phyloP scores from a whole-genome alignment of 1,140 invertebrate species.

The Bicyclus anynana region DNA sequence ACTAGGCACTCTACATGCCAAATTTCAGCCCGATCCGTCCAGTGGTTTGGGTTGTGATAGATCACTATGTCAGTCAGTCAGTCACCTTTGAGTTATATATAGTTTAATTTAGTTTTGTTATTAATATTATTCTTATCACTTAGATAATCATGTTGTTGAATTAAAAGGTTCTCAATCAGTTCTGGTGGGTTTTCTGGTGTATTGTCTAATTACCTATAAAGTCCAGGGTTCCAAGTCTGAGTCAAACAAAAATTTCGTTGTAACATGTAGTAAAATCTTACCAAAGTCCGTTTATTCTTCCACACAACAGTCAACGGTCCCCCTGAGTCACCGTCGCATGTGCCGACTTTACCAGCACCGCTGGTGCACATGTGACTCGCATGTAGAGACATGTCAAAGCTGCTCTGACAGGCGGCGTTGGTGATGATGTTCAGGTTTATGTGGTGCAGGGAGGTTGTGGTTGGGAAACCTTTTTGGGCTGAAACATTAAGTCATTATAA shows the following conservation, averaged over 20 bases:
- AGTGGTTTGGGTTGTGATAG: no score
- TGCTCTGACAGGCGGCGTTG: constrained; percentile 49
- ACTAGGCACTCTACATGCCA: no score
- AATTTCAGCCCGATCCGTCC: no score
- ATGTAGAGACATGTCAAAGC: constrained; percentile 35
- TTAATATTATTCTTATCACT: no score
- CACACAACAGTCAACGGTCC: constrained; percentile 41
- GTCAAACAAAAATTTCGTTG: background rate
- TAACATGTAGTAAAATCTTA: constrained; percentile 23
- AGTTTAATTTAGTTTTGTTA: no score
- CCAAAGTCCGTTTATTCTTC: constrained; percentile 46
- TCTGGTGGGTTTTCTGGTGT: no score
- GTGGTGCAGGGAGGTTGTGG: constrained; percentile 39
- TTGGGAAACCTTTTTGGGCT: constrained; percentile 51
- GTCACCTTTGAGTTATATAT: no score
- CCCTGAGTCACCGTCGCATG: constrained; percentile 56
- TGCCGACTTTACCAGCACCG: constrained; percentile 37
- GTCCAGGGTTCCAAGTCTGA: no score
- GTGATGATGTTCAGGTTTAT: constrained; percentile 43
- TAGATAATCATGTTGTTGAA: no score
- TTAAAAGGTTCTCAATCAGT: no score
- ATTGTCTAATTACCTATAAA: no score
- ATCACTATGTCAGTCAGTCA: no score
- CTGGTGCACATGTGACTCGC: constrained; percentile 48
- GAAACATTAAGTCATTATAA: constrained; percentile 5